These are phyloP conservation scores for Microcebus griseorufus DNA, from an alignment of 2,113 vertebrate genomes.

Conservation along the genomic window DNA sequence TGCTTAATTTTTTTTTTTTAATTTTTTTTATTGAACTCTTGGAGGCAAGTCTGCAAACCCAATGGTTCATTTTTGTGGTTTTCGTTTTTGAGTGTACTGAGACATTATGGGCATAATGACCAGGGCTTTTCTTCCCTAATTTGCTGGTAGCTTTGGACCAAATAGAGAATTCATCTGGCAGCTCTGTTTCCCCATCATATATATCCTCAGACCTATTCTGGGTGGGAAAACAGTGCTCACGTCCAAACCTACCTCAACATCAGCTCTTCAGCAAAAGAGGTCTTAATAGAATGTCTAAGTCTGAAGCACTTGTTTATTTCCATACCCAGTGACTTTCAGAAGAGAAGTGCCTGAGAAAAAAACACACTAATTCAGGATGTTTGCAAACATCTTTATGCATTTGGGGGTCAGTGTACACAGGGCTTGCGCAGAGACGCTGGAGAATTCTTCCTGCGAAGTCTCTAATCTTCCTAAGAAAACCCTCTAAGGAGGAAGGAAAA, in stretches of 20 bases:
- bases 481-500: background rate
- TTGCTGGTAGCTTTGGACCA: background rate
- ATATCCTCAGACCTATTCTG: background rate
- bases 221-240: background rate
- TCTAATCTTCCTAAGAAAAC: too few species aligned
- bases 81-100: background rate
- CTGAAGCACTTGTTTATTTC: background rate
- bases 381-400: background rate
- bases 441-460: background rate
- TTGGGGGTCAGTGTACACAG: background rate
- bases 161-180: background rate
- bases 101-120: background rate
- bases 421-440: background rate
- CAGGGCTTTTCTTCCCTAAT: background rate
- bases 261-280: slow-evolving; percentile 15
- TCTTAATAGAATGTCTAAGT: slow-evolving; percentile 23
- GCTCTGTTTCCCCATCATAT: background rate
- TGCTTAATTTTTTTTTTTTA: background rate
- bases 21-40: background rate
- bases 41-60: background rate
- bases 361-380: background rate
- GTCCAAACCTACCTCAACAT: background rate
- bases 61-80: background rate
- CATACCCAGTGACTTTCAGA: background rate
- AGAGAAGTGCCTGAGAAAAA: background rate